These are phyloP conservation scores for Drosophila lini DNA, from an alignment of 1,140 invertebrate species.

Conservation along the genomic window DNA sequence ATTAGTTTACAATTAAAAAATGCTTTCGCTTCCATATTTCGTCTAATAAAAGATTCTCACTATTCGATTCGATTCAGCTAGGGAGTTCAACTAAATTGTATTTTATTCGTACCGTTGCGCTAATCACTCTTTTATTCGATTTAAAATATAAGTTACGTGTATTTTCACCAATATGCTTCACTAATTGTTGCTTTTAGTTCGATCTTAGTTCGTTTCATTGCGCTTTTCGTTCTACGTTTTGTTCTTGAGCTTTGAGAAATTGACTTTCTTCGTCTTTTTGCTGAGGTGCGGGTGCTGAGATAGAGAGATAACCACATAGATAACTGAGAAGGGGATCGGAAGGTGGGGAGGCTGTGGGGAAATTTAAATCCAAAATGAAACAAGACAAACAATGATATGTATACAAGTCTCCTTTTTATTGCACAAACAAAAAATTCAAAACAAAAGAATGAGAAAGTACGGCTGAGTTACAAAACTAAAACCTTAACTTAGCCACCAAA, in stretches of 20 bases:
- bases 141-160: conserved; percentile 63
- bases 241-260: conserved; percentile 34
- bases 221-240: conserved; percentile 3
- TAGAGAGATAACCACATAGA: neutral
- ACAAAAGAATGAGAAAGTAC: conserved; percentile 41
- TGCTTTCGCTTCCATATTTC: conserved; percentile 28
- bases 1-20: conserved; percentile 65
- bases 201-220: conserved; percentile 35
- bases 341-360: neutral
- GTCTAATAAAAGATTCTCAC: conserved; percentile 64
- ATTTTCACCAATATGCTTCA: conserved; percentile 74
- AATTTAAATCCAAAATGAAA: conserved; percentile 37
- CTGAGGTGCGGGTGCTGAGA: conserved; percentile 24
- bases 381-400: conserved; percentile 71
- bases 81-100: conserved; percentile 56
- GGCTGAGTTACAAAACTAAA: conserved; percentile 39
- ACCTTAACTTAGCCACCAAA: conserved; percentile 42
- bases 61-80: conserved; percentile 55
- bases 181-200: conserved; percentile 52
- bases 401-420: conserved; percentile 71
- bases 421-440: conserved; percentile 34
- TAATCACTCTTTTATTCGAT: conserved; percentile 53
- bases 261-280: conserved; percentile 22
- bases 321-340: neutral
- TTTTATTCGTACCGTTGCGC: conserved; percentile 40